These are phyloP conservation scores for Sus cebifrons DNA, from an alignment of 2,797 vertebrate species.

Conservation along the genomic window DNA sequence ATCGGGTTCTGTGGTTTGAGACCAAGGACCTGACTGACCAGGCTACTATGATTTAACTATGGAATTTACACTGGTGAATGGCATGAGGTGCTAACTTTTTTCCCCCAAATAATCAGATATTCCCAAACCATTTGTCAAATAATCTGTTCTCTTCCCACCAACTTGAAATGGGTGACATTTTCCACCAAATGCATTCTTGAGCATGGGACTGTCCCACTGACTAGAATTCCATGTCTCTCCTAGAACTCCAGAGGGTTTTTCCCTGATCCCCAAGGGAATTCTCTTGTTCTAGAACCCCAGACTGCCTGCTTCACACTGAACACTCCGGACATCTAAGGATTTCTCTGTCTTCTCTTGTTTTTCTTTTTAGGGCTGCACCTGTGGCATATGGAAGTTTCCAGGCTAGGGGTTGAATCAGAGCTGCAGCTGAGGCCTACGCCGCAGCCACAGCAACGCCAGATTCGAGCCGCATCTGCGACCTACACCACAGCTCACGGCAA, in stretches of 20 bases:
- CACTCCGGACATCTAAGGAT: background rate
- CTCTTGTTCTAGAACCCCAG: constrained; percentile 52
- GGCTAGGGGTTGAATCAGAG: too few species aligned
- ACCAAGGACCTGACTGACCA: constrained; percentile 38
- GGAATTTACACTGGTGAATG: constrained; percentile 38
- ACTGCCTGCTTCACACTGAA: background rate
- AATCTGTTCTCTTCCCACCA: constrained; percentile 14
- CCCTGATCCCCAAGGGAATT: constrained; percentile 32
- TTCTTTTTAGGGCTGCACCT: too few species aligned
- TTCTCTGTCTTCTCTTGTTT: background rate
- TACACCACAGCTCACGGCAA: too few species aligned
- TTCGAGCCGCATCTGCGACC: too few species aligned
- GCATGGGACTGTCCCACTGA: background rate
- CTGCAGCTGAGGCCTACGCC: too few species aligned
- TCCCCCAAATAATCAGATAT: constrained; percentile 20
- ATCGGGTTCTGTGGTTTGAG: constrained; percentile 51
- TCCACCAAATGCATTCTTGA: background rate
- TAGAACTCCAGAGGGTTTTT: constrained; percentile 2
- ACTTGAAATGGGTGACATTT: constrained; percentile 50
- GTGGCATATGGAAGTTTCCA: too few species aligned
- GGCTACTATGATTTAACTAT: background rate
- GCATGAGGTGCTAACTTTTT: constrained; percentile 13
- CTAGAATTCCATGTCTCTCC: constrained; percentile 33
- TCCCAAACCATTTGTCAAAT: constrained; percentile 47
- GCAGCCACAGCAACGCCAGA: too few species aligned